These are phyloP conservation scores for Eurytoma adleriae DNA, from an alignment of 2,888 invertebrate genomes.

Conservation along the genomic window DNA sequence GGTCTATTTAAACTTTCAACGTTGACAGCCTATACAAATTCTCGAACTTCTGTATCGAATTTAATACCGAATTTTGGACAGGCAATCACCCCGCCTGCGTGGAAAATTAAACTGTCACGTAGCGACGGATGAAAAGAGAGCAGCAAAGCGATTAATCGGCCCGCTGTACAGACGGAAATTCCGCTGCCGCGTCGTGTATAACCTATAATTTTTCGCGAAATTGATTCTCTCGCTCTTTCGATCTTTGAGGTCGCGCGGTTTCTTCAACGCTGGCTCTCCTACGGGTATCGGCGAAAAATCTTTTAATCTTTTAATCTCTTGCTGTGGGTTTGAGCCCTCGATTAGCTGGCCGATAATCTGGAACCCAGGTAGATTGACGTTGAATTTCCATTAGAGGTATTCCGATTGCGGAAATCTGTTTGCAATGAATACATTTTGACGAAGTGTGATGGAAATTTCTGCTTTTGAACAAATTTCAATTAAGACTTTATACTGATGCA, in stretches of 20 bases:
- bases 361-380: too few relatives aligned
- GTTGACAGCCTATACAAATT: too few relatives aligned
- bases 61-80: background rate
- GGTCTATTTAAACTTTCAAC: too few relatives aligned
- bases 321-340: too few relatives aligned
- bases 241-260: background rate
- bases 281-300: background rate
- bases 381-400: too few relatives aligned
- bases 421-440: too few relatives aligned
- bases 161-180: slow-evolving; percentile 1
- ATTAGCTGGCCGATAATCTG: too few relatives aligned
- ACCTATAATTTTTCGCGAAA: slow-evolving; percentile 44
- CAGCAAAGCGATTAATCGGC: background rate
- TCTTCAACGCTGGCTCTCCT: background rate
- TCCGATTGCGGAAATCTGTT: too few relatives aligned
- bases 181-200: slow-evolving; percentile 11
- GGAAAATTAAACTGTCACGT: slow-evolving; percentile 43
- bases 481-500: too few relatives aligned
- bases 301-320: too few relatives aligned
- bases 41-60: background rate
- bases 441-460: too few relatives aligned
- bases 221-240: slow-evolving; percentile 22
- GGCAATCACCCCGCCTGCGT: background rate
- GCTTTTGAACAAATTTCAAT: too few relatives aligned
- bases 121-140: background rate